These are phyloP conservation scores for Cephonodes hylas DNA, from an alignment of 2,888 invertebrate species.

Conservation along the genomic window DNA sequence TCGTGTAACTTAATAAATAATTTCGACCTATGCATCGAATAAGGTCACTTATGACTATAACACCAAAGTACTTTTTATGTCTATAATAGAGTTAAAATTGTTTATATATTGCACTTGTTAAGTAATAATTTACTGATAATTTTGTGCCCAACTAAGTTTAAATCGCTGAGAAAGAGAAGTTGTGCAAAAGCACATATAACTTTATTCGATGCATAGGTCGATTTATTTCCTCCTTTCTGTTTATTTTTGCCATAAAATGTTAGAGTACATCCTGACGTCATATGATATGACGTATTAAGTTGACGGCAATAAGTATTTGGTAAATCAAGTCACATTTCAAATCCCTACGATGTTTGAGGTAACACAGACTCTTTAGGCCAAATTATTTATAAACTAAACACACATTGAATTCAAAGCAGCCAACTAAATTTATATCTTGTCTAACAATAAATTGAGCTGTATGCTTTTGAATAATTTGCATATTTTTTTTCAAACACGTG, in stretches of 20 bases:
- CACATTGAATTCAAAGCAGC: background rate
- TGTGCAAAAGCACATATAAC: too few species aligned
- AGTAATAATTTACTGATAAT: too few species aligned
- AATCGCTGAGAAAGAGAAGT: too few species aligned
- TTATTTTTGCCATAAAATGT: background rate
- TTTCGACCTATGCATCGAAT: too few species aligned
- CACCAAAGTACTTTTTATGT: too few species aligned
- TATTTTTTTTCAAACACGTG: conserved; percentile 7
- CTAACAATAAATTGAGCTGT: conserved; percentile 3
- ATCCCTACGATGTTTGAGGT: background rate
- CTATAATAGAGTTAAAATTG: too few species aligned
- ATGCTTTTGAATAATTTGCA: background rate
- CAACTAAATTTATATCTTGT: background rate
- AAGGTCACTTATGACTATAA: too few species aligned
- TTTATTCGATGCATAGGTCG: too few species aligned
- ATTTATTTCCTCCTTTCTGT: too few species aligned
- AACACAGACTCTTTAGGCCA: background rate
- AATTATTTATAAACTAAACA: background rate
- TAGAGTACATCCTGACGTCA: background rate
- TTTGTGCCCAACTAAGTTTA: too few species aligned
- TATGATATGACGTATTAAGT: background rate
- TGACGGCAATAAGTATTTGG: background rate
- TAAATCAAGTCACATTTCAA: background rate
- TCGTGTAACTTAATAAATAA: too few species aligned
- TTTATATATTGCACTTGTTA: too few species aligned